These are phyloP conservation scores for Strix aluco DNA, from an alignment of 2,113 vertebrate genomes.

Conservation along the genomic window DNA sequence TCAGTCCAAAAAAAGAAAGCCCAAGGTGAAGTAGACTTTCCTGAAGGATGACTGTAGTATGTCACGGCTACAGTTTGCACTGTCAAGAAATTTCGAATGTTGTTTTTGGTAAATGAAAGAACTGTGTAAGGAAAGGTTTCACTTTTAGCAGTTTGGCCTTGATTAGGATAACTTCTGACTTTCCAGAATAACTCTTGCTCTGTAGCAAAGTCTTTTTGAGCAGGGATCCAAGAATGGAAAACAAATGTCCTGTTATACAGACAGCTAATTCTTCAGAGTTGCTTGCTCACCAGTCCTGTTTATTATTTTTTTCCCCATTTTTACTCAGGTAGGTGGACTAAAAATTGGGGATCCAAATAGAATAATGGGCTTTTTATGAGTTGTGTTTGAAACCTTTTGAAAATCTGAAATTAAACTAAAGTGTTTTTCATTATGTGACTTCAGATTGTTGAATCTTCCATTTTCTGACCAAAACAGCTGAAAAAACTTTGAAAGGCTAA, in stretches of 20 bases:
- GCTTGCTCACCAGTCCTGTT: conserved; percentile 34
- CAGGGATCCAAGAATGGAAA: conserved; percentile 29
- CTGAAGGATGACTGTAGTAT: neutral
- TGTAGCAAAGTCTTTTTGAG: conserved; percentile 44
- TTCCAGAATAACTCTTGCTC: conserved; percentile 33
- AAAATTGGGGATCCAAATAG: conserved; percentile 54
- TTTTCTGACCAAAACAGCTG: conserved; percentile 58
- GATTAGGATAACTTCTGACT: conserved; percentile 42
- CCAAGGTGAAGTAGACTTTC: neutral
- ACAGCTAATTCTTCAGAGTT: conserved; percentile 1
- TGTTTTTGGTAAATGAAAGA: conserved; percentile 14
- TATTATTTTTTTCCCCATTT: conserved; percentile 63
- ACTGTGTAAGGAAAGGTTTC: conserved; percentile 17
- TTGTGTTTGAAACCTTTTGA: conserved; percentile 53
- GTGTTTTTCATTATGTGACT: conserved; percentile 34
- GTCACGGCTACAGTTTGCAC: neutral
- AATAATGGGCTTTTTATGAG: conserved; percentile 23
- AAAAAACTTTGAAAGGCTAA: conserved; percentile 30
- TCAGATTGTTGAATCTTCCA: conserved; percentile 54
- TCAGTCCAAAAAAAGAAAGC: conserved; percentile 41
- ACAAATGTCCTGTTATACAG: neutral
- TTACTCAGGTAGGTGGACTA: conserved; percentile 76
- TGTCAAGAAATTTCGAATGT: neutral
- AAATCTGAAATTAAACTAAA: conserved; percentile 54
- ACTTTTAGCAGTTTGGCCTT: conserved; percentile 40